Conservation (phyloP, 2,113 vertebrate species). For the Aleadryas rufinucha region DNA sequence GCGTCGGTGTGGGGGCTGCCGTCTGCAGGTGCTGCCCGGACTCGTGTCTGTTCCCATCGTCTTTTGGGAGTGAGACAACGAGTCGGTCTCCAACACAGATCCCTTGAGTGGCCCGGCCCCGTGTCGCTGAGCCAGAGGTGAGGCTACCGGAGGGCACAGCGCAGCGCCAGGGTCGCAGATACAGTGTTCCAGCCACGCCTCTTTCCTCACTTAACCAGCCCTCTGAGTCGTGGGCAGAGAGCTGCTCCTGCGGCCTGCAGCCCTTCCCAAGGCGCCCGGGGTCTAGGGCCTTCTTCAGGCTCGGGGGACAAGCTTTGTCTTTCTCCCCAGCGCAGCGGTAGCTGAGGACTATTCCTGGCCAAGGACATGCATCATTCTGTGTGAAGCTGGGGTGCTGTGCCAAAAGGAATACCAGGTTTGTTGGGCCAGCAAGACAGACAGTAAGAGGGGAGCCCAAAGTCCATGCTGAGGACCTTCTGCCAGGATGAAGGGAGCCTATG, state of each 20-base stretch:
- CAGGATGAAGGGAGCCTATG: background rate
- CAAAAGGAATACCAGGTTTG: background rate
- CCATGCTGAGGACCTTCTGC: background rate
- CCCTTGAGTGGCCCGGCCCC: background rate
- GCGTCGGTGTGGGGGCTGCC: background rate
- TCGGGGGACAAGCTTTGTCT: background rate
- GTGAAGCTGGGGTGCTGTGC: background rate
- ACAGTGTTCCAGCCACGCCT: rapidly evolving
- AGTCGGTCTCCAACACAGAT: rapidly evolving
- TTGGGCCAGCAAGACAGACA: background rate
- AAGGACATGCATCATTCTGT: background rate
- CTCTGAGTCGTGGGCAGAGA: rapidly evolving
- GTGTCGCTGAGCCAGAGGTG: background rate
- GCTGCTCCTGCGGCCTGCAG: rapidly evolving
- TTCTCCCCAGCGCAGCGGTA: rapidly evolving
- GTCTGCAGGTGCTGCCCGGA: background rate
- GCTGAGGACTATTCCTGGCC: background rate
- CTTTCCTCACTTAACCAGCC: rapidly evolving
- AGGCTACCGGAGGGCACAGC: background rate
- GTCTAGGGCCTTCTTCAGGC: background rate
- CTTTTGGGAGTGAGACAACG: background rate
- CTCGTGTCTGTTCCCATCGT: rapidly evolving
- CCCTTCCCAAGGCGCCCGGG: background rate
- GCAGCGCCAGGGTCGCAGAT: rapidly evolving
- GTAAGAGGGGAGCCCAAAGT: background rate